Conservation (phyloP, 2,888 invertebrate species). For the Dryadula phaetusa region DNA sequence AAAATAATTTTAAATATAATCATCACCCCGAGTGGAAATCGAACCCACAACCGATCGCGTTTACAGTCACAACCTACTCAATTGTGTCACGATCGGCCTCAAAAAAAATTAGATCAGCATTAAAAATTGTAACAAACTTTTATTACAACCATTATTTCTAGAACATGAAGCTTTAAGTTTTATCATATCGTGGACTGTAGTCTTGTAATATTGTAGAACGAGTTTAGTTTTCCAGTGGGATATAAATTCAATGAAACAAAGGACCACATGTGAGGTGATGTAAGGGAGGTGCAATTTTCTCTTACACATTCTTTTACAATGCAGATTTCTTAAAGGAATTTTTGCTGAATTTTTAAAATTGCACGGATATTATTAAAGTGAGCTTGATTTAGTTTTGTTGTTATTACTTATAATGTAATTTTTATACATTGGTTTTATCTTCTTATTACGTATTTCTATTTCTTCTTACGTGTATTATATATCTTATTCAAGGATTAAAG, state of each 20-base stretch:
- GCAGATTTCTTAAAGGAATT: constrained; percentile 25
- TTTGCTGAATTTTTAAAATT: constrained; percentile 19
- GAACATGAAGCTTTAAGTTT: constrained; percentile 18
- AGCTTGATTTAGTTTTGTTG: neutral
- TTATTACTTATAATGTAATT: no score
- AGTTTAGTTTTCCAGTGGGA: constrained; percentile 44
- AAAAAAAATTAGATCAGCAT: no score
- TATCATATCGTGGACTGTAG: constrained; percentile 27
- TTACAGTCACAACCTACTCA: no score
- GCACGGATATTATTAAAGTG: neutral
- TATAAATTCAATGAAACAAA: constrained; percentile 56
- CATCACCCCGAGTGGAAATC: no score
- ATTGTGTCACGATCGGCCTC: no score
- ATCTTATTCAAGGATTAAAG: no score
- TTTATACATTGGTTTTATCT: no score
- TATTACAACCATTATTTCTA: constrained; percentile 15
- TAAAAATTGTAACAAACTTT: constrained; percentile 1
- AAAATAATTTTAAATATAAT: no score
- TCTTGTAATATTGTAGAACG: constrained; percentile 37
- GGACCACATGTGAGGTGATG: constrained; percentile 51
- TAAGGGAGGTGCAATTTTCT: constrained; percentile 53
- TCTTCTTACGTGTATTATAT: no score
- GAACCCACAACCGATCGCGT: no score
- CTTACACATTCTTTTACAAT: constrained; percentile 31
- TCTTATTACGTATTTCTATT: no score